Base-by-base conservation (phyloP, 1,140 invertebrate genomes). In the Drosophila melanica region DNA sequence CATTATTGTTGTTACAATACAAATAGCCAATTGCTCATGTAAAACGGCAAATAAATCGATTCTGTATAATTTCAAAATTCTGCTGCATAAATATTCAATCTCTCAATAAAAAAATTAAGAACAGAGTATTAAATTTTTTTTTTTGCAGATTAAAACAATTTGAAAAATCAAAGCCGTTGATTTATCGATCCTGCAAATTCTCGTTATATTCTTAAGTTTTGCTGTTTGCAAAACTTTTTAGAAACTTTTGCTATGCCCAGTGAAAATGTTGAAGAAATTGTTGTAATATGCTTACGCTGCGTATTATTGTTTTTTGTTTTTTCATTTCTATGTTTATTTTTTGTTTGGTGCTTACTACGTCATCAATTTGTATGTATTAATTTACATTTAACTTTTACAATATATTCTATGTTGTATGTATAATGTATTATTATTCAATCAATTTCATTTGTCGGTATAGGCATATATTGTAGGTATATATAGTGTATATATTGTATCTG, bases 401-500 rank as follows among this genome's bases (percentile, higher is more conserved):
- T 86, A 86, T 84, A 74, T 72, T 53, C 77, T 66, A 80, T 85
- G 78, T 79, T 75, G 39, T 73, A 41, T 60, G 48, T 75, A 57
- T 69, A 68, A 67, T 73, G 64, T 68, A 65, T 60, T 59, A 68
- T 79, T 85, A 82, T 64, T 87, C 72, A 70, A 86, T 70, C 71
- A 76, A 78, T 87, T 87, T 79, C 72, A 57, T 55, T 69, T 82
- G 66, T 86, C 68, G 75, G 75, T 86, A 87, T 87, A 86, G 81
- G 81, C 81, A 87, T 86, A 86, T 85, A 81, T 86, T 79, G 69
- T 89, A 87, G 84, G 82, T 86, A 86, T 86, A 86, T 87, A 86
- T 86, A 84, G 75, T 89, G 75, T 85, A 59, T 72, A 65, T 89
- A 89, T 89, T 89, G 85, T 89, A 80, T 89, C 80, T 82, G 84